Percentiles rank a stretch among this genome's conserved stretches.
Evolutionary conservation across 2,888 invertebrate species (phyloP).

Genomic region (Uropetala carovei): DNA sequence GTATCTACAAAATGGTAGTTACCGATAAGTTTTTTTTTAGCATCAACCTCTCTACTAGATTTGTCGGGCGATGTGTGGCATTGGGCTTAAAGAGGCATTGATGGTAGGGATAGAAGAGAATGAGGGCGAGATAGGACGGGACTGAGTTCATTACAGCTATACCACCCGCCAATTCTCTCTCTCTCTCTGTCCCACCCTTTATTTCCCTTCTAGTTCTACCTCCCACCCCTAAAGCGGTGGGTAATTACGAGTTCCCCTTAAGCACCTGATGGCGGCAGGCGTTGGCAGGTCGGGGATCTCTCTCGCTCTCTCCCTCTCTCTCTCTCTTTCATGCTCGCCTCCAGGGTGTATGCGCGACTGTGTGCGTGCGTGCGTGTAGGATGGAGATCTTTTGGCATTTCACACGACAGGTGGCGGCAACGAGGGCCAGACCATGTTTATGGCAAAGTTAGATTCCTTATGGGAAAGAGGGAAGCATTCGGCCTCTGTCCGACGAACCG

Average conservation of each 20-base stretch:
- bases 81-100: background rate
- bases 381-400: slow-evolving; percentile 40
- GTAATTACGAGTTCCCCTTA: slow-evolving; percentile 57
- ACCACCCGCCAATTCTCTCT: background rate
- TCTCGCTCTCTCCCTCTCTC: background rate
- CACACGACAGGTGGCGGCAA: slow-evolving; percentile 62
- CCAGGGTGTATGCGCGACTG: background rate
- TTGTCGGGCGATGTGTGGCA: background rate
- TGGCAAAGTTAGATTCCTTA: slow-evolving; percentile 39
- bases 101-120: background rate
- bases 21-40: background rate
- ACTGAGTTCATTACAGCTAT: slow-evolving; percentile 51
- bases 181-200: background rate
- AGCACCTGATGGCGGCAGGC: slow-evolving; percentile 61
- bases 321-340: background rate
- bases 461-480: slow-evolving; percentile 25
- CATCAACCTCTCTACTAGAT: background rate
- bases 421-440: slow-evolving; percentile 31
- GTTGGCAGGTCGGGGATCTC: slow-evolving; percentile 53
- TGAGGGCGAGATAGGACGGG: slow-evolving; percentile 8
- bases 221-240: slow-evolving; percentile 5
- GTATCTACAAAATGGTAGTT: too few species aligned
- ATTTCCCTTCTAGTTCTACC: background rate
- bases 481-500: background rate
- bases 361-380: slow-evolving; percentile 11